A percentile compares a stretch with the other conserved stretches of the same genome.
These are phyloP conservation scores for Falco columbarius DNA, from an alignment of 2,797 vertebrate genomes.

Conservation along the genomic window DNA sequence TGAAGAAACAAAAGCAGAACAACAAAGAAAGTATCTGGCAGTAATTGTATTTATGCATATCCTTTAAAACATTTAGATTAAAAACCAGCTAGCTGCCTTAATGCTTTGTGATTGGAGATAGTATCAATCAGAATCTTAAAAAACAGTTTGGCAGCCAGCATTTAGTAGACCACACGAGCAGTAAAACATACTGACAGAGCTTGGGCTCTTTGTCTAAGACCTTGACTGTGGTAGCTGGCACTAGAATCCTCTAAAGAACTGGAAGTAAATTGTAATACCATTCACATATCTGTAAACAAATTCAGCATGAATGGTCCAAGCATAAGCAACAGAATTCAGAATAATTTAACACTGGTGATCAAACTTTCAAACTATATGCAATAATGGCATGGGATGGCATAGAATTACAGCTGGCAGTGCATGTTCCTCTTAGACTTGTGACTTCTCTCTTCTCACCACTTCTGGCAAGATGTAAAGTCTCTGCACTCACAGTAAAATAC, in stretches of 20 bases:
- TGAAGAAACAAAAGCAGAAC: background rate
- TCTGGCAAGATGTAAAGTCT: background rate
- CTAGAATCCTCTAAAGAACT: slow-evolving; percentile 37
- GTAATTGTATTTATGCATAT: background rate
- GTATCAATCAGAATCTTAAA: background rate
- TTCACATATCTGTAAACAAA: slow-evolving; percentile 47
- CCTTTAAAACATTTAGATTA: background rate
- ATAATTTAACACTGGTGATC: slow-evolving; percentile 39
- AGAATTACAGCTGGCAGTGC: slow-evolving; percentile 19
- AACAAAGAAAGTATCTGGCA: background rate
- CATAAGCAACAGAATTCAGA: slow-evolving; percentile 46
- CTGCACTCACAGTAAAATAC: background rate
- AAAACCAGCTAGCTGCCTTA: background rate
- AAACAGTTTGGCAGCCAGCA: background rate
- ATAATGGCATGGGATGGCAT: background rate
- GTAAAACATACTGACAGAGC: background rate
- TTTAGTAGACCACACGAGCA: background rate
- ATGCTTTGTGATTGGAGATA: background rate
- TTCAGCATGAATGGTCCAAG: slow-evolving; percentile 34
- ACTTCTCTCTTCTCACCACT: background rate
- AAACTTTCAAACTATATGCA: slow-evolving; percentile 23
- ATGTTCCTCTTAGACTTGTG: background rate
- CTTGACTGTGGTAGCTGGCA: background rate
- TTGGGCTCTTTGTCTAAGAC: slow-evolving; percentile 10
- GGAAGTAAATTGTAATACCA: slow-evolving; percentile 35